Evolutionary conservation across 2,888 invertebrate genomes (phyloP).

Genomic region (Strigamia crassipes): DNA sequence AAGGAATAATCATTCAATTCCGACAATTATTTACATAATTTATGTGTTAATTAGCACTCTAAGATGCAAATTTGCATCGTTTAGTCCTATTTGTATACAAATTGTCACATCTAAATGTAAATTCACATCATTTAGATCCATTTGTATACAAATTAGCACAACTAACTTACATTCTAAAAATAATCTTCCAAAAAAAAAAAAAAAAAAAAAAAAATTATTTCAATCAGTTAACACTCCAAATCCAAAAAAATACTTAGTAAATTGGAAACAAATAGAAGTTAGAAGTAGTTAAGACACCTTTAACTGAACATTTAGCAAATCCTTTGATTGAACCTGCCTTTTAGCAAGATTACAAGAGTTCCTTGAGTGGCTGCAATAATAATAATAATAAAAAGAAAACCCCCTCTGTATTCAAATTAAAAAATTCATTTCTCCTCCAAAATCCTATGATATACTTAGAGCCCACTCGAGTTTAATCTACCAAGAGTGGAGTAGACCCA

Average conservation of each 20-base stretch:
- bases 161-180: too few relatives aligned
- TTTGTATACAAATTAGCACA: too few relatives aligned
- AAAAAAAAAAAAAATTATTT: not conserved
- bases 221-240: not conserved
- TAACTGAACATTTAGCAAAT: not conserved
- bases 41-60: too few relatives aligned
- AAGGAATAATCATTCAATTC: too few relatives aligned
- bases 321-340: not conserved
- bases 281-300: not conserved
- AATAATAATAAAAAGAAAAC: not conserved
- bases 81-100: too few relatives aligned
- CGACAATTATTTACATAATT: too few relatives aligned
- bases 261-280: not conserved
- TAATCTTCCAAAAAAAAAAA: not conserved
- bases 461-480: too few relatives aligned
- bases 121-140: too few relatives aligned
- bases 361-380: not conserved
- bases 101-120: too few relatives aligned
- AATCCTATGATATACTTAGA: too few relatives aligned
- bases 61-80: too few relatives aligned
- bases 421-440: too few relatives aligned
- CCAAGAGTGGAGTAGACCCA: not conserved
- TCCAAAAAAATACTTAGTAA: not conserved
- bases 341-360: not conserved
- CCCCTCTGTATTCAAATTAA: not conserved